These are phyloP conservation scores for Aspidapion aeneum DNA, from an alignment of 2,888 invertebrate genomes.

Conservation along the genomic window DNA sequence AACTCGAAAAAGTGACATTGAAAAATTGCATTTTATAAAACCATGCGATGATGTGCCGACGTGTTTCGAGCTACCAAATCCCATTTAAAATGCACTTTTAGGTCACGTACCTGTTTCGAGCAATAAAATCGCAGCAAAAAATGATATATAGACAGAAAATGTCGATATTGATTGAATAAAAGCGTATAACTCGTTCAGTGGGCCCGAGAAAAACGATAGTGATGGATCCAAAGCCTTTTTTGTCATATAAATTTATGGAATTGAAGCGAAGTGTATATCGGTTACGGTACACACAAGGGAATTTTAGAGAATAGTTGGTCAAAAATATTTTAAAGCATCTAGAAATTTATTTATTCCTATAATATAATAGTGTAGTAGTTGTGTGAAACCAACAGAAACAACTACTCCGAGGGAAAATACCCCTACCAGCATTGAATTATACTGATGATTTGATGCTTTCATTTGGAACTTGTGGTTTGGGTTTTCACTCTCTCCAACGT, in stretches of 20 bases:
- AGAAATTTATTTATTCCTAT: no score
- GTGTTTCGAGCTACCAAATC: not conserved
- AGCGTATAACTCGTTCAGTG: not conserved
- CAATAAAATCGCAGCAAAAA: not conserved
- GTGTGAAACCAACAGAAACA: no score
- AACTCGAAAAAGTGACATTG: not conserved
- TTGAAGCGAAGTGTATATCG: no score
- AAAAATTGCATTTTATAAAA: not conserved
- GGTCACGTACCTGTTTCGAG: not conserved
- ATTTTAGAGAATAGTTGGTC: no score
- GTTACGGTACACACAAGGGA: no score
- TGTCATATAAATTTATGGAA: not conserved
- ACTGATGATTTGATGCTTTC: no score
- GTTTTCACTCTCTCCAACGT: no score
- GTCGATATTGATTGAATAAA: not conserved
- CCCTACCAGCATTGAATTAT: no score
- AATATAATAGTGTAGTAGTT: no score
- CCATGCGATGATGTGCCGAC: not conserved
- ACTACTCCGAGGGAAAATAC: no score
- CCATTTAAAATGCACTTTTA: not conserved
- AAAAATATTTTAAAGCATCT: no score
- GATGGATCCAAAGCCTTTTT: not conserved
- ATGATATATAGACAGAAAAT: not conserved
- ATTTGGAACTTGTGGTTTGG: no score
- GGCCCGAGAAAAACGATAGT: not conserved